phyloP scores from a whole-genome alignment of 2,113 vertebrate species.

The Chionomys nivalis region DNA sequence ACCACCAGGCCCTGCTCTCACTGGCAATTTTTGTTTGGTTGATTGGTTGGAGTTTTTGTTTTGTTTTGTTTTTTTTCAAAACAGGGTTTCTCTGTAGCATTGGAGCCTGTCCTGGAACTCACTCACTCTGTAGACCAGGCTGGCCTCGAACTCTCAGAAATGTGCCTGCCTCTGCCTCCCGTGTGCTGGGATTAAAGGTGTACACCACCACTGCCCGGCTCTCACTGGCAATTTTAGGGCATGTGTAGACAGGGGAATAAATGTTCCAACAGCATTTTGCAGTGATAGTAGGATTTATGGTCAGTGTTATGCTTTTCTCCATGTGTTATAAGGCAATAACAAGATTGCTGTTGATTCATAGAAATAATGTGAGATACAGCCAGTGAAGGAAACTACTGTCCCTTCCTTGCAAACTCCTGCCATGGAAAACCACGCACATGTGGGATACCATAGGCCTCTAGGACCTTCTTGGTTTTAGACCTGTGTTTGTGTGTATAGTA shows the following conservation, averaged over 20 bases:
- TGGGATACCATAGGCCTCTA: not conserved
- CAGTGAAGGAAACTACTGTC: not conserved
- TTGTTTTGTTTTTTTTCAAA: no score
- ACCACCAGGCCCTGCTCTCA: not conserved
- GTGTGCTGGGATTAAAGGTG: no score
- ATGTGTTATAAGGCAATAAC: not conserved
- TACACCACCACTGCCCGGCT: no score
- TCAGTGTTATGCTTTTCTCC: not conserved
- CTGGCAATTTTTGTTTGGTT: not conserved
- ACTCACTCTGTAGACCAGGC: no score
- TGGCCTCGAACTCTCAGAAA: no score
- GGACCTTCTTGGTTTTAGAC: not conserved
- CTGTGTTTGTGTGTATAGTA: not conserved
- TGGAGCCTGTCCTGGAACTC: no score
- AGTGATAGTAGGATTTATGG: not conserved
- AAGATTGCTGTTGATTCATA: not conserved
- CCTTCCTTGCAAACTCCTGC: not conserved
- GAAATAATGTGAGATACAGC: not conserved
- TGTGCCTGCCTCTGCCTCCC: no score
- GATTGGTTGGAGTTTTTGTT: no score
- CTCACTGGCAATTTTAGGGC: not conserved
- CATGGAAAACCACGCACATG: not conserved
- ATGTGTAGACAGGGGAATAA: not conserved
- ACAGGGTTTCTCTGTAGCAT: no score
- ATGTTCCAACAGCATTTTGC: conserved; percentile 24